Percentiles rank a stretch among this genome's conserved stretches.
Conservation (phyloP, 1,140 invertebrate species). For the Macrobrachium nipponense region DNA sequence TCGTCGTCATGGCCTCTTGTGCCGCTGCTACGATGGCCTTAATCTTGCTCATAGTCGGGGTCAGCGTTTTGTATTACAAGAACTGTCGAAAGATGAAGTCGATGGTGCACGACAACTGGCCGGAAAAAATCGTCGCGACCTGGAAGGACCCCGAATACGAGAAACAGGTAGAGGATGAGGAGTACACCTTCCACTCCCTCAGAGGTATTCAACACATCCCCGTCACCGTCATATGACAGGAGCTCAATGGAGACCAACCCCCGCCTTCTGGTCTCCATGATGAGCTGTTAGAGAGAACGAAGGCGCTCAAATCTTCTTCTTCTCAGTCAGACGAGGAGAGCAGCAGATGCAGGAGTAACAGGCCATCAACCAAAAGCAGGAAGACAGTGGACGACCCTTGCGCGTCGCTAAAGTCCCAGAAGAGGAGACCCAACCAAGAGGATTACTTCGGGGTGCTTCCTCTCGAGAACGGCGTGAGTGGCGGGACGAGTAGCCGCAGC, state of each 20-base stretch:
- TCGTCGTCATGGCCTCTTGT: constrained; percentile 59
- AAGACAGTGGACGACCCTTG: constrained; percentile 17
- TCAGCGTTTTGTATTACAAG: constrained; percentile 61
- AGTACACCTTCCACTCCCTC: constrained; percentile 63
- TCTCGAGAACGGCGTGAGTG: constrained; percentile 42
- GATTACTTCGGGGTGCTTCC: constrained; percentile 30
- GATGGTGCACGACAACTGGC: constrained; percentile 64
- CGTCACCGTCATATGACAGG: constrained; percentile 63
- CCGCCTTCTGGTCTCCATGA: constrained; percentile 58
- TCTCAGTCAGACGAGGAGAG: constrained; percentile 27
- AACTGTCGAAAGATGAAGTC: constrained; percentile 64
- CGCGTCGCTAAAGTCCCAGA: constrained; percentile 47
- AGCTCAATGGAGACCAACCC: constrained; percentile 63
- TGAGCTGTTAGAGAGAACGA: constrained; percentile 58
- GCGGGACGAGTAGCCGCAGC: constrained; percentile 28
- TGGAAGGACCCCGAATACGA: constrained; percentile 64
- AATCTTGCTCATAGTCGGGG: constrained; percentile 48
- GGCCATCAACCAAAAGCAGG: constrained; percentile 32
- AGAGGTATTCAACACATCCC: constrained; percentile 61
- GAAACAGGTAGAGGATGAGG: constrained; percentile 63
- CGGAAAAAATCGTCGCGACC: constrained; percentile 63
- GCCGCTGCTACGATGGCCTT: constrained; percentile 57
- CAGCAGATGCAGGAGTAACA: constrained; percentile 19
- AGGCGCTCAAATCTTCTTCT: constrained; percentile 34
- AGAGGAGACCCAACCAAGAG: constrained; percentile 16